A percentile compares a stretch with the other conserved stretches of the same genome.
Conservation (phyloP, 2,113 vertebrate species). For the Scomber colias region DNA sequence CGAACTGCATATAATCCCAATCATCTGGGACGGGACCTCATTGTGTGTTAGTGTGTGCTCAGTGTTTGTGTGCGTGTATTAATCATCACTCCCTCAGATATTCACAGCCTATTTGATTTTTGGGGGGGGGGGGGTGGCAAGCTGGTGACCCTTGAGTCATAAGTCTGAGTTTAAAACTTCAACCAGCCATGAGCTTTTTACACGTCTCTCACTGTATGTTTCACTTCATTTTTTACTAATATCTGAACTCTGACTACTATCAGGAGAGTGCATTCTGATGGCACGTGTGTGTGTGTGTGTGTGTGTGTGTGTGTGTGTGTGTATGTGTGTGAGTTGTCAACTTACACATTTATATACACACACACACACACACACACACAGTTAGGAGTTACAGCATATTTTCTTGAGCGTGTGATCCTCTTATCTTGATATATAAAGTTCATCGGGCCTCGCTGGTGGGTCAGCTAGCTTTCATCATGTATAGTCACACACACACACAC, state of each 20-base stretch:
- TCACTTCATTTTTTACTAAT: background rate
- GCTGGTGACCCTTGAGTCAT: slow-evolving; percentile 1
- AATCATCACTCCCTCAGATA: slow-evolving; percentile 46
- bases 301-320: background rate
- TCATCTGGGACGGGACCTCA: slow-evolving; percentile 67
- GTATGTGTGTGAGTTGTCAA: background rate
- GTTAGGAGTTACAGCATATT: slow-evolving; percentile 32
- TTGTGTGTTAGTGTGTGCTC: slow-evolving; percentile 43
- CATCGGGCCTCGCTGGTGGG: slow-evolving; percentile 28
- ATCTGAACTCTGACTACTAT: background rate
- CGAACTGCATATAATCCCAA: slow-evolving; percentile 66
- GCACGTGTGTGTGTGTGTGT: background rate
- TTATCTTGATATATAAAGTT: slow-evolving; percentile 61
- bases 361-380: slow-evolving; percentile 12
- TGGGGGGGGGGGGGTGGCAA: background rate
- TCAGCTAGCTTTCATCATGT: slow-evolving; percentile 61
- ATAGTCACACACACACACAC: slow-evolving; percentile 17
- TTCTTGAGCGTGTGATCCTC: slow-evolving; percentile 60
- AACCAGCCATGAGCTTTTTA: background rate
- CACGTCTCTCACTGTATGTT: slow-evolving; percentile 1
- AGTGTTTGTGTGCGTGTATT: slow-evolving; percentile 27
- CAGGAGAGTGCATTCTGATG: background rate
- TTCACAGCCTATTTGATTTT: background rate
- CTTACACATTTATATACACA: slow-evolving; percentile 17
- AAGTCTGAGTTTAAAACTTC: background rate